Conservation (phyloP, 2,113 vertebrate species). For the Aegithalos caudatus region DNA sequence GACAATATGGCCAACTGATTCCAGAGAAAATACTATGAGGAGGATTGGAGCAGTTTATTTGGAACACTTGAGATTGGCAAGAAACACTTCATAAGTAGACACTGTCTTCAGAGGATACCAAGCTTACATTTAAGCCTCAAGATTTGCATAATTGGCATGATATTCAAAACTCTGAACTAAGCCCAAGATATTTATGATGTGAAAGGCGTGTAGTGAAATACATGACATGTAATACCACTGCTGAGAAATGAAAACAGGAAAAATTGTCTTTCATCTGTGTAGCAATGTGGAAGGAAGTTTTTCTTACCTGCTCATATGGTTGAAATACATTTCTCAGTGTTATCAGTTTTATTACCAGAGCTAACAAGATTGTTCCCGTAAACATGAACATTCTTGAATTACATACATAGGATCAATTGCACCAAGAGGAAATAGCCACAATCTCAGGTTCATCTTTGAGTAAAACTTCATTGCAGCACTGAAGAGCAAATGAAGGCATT, state of each 20-base stretch:
- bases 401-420: not conserved
- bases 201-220: slow-evolving; percentile 1
- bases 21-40: not conserved
- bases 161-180: slow-evolving; percentile 48
- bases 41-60: not conserved
- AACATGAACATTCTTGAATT: not conserved
- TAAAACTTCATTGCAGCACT: not conserved
- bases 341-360: not conserved
- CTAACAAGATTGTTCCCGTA: not conserved
- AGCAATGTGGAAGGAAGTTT: not conserved
- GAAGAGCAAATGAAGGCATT: not conserved
- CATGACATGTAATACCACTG: not conserved
- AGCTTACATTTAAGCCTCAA: slow-evolving; percentile 54
- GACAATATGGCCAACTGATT: not conserved
- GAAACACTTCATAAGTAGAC: slow-evolving; percentile 2
- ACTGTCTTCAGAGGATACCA: slow-evolving; percentile 29
- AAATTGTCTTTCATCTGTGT: not conserved
- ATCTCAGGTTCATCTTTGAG: not conserved
- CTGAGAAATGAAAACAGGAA: not conserved
- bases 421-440: not conserved
- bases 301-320: not conserved
- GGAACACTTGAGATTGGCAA: not conserved
- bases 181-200: slow-evolving; percentile 36
- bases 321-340: not conserved
- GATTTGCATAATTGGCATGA: slow-evolving; percentile 65